These are phyloP conservation scores for Gastrophysa polygoni DNA, from an alignment of 2,888 invertebrate species.

Conservation along the genomic window DNA sequence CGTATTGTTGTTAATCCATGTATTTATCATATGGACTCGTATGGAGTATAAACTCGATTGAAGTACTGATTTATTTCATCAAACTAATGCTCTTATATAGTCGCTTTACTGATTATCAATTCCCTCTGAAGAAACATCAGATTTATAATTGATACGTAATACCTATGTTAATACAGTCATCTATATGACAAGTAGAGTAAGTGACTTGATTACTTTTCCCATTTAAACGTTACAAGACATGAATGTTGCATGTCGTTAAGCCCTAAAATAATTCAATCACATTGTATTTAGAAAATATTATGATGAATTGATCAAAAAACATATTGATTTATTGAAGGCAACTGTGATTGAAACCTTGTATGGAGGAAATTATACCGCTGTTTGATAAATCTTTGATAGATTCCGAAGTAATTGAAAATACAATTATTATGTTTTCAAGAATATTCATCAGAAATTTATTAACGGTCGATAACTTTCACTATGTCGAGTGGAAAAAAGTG, in stretches of 20 bases:
- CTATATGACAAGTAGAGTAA: not conserved
- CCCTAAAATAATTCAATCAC: conserved; percentile 8
- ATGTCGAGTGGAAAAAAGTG: conserved; percentile 39
- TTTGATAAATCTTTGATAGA: conserved; percentile 35
- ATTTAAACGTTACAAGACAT: conserved; percentile 3
- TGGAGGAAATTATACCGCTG: conserved; percentile 35
- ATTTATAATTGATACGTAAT: too few species aligned
- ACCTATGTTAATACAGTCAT: conserved; percentile 1
- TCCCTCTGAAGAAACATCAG: too few species aligned
- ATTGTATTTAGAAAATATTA: conserved; percentile 8
- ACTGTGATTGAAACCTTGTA: conserved; percentile 39
- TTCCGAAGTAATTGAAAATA: conserved; percentile 43
- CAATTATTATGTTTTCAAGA: conserved; percentile 38
- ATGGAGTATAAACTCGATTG: too few species aligned
- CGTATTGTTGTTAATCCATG: too few species aligned
- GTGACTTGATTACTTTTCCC: not conserved
- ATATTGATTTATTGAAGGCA: conserved; percentile 34
- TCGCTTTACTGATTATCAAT: too few species aligned
- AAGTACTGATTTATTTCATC: too few species aligned
- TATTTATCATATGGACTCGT: too few species aligned
- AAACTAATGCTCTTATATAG: too few species aligned
- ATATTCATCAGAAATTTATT: conserved; percentile 45
- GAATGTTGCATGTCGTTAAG: not conserved
- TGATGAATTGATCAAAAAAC: conserved; percentile 22
- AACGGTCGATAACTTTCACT: conserved; percentile 38